Evolutionary conservation across 2,113 vertebrate species (phyloP).

Genomic region (Xenus cinereus): DNA sequence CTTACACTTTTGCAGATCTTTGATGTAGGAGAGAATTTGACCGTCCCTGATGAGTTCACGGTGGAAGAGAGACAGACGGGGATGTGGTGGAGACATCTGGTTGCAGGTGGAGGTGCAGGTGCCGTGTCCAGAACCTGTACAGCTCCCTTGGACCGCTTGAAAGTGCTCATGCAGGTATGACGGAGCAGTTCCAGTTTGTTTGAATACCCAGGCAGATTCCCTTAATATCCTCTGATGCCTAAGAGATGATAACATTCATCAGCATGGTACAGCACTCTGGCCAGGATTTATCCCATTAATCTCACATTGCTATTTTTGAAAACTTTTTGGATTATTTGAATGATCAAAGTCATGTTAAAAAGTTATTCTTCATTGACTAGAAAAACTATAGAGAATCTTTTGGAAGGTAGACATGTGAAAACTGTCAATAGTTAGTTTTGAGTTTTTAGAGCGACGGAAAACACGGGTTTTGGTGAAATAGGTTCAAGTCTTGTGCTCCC

Average conservation of each 20-base stretch:
- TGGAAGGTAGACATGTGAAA: not conserved
- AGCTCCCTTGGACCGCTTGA: constrained; percentile 91
- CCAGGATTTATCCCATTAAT: not conserved
- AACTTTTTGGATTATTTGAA: not conserved
- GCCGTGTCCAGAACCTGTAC: constrained; percentile 94
- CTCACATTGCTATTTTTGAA: not conserved
- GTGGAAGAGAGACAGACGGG: constrained; percentile 92
- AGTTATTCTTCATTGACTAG: not conserved
- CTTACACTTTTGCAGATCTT: constrained; percentile 82
- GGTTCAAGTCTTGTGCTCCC: not conserved
- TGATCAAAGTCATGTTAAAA: not conserved
- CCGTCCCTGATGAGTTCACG: constrained; percentile 94
- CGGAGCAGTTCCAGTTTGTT: not conserved
- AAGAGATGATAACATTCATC: not conserved
- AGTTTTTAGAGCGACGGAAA: not conserved
- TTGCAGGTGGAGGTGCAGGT: constrained; percentile 93
- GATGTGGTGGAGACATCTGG: constrained; percentile 96
- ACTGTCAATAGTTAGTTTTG: not conserved
- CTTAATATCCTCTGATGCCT: not conserved
- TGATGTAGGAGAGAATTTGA: constrained; percentile 93
- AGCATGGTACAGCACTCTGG: not conserved
- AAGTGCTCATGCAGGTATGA: constrained; percentile 96
- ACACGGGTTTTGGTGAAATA: not conserved
- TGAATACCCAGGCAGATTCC: not conserved
- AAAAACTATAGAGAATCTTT: not conserved